A percentile compares a stretch with the other conserved stretches of the same genome.
Conservation (phyloP, 2,797 vertebrate genomes). For the Cyprinella venusta region DNA sequence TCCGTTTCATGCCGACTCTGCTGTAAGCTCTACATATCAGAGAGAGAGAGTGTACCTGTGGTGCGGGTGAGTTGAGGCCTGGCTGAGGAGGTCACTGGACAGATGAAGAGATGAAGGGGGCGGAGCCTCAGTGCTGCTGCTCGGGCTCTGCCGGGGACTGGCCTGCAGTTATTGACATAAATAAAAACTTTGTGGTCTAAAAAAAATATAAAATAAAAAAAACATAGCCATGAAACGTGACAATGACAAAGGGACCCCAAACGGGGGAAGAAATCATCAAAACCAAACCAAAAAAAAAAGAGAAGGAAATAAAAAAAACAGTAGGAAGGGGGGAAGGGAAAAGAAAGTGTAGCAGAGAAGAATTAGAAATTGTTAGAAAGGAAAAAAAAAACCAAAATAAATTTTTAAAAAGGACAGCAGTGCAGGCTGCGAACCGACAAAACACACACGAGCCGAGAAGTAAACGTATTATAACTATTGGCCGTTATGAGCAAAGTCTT, state of each 20-base stretch:
- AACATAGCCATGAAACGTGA: conserved; percentile 83
- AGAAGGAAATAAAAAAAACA: conserved; percentile 70
- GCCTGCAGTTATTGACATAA: conserved; percentile 99
- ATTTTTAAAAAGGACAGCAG: conserved; percentile 70
- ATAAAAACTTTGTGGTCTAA: conserved; percentile 99
- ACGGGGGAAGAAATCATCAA: conserved; percentile 60
- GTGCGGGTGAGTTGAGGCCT: conserved; percentile 68
- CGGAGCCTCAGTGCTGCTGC: conserved; percentile 81
- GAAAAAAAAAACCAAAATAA: conserved; percentile 80
- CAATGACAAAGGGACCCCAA: conserved; percentile 69
- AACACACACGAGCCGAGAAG: conserved; percentile 62
- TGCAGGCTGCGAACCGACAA: conserved; percentile 56
- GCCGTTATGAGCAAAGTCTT: background rate
- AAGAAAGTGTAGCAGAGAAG: conserved; percentile 82
- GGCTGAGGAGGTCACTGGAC: conserved; percentile 74
- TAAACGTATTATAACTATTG: background rate
- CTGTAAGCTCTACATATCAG: background rate
- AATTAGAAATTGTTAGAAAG: conserved; percentile 95
- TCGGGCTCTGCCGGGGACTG: conserved; percentile 84
- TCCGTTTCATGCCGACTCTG: background rate
- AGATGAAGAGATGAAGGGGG: conserved; percentile 76
- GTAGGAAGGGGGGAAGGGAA: conserved; percentile 67
- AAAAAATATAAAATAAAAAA: conserved; percentile 75
- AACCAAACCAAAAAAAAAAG: conserved; percentile 64
- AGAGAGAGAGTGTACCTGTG: conserved; percentile 73